These are phyloP conservation scores for Centroberyx gerrardi DNA, from an alignment of 2,797 vertebrate genomes.

Conservation along the genomic window DNA sequence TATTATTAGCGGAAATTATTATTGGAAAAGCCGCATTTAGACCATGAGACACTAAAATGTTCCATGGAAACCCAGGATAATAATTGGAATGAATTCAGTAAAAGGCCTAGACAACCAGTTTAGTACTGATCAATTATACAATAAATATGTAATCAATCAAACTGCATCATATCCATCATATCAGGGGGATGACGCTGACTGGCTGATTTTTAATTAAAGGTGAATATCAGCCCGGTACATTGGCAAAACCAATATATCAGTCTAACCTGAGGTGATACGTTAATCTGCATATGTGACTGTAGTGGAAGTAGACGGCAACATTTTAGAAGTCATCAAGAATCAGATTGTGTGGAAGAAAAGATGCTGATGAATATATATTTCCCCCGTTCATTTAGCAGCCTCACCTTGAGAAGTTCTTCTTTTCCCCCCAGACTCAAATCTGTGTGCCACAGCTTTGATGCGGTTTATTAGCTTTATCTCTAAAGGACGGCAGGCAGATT, in stretches of 20 bases:
- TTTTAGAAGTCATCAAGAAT: constrained; percentile 20
- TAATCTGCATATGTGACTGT: no score
- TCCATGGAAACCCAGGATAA: no score
- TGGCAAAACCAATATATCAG: constrained; percentile 9
- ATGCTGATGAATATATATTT: no score
- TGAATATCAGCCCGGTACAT: neutral
- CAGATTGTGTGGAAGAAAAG: neutral
- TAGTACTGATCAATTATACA: no score
- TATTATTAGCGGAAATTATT: no score
- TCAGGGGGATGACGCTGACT: neutral
- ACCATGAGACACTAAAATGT: no score
- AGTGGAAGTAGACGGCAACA: neutral
- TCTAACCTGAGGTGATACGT: neutral
- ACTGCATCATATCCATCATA: no score
- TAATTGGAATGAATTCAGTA: no score
- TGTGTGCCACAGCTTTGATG: constrained; percentile 24
- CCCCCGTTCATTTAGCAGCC: neutral
- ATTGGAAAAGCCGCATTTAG: no score
- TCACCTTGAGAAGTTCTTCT: neutral
- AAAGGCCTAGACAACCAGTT: no score
- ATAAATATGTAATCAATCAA: no score
- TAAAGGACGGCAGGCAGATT: constrained; percentile 37
- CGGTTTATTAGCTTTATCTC: constrained; percentile 64
- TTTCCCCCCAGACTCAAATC: neutral
- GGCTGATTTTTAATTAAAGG: constrained; percentile 28